Conservation (phyloP, 1,140 invertebrate genomes). For the Chlorops oryzae region DNA sequence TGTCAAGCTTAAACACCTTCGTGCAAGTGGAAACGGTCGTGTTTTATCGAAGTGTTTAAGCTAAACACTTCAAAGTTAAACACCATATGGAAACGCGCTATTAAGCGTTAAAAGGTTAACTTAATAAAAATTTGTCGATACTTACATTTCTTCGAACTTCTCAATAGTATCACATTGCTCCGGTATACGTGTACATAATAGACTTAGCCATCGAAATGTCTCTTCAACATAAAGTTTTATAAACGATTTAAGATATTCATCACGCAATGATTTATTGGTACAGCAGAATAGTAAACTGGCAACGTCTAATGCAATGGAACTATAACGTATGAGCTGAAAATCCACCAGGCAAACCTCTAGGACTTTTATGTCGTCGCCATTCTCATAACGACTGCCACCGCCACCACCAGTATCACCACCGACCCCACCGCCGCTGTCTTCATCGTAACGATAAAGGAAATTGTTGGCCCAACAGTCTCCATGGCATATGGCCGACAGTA, state of each 20-base stretch:
- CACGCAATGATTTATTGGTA: conserved; percentile 55
- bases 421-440: conserved; percentile 50
- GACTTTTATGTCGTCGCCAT: conserved; percentile 22
- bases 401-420: conserved; percentile 38
- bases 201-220: conserved; percentile 48
- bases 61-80: no score
- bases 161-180: conserved; percentile 46
- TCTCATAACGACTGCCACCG: no score
- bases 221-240: conserved; percentile 52
- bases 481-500: conserved; percentile 63
- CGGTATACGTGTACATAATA: conserved; percentile 45
- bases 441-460: conserved; percentile 58
- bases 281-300: conserved; percentile 62
- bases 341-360: conserved; percentile 59
- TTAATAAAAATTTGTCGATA: background rate
- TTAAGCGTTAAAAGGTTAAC: no score
- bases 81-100: no score
- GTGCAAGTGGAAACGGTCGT: no score
- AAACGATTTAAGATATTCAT: conserved; percentile 53
- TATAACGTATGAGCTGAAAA: conserved; percentile 63
- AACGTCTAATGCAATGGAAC: conserved; percentile 62
- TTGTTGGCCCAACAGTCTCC: conserved; percentile 75
- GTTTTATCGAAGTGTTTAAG: no score
- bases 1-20: no score
- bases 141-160: conserved; percentile 54